Percentiles rank a stretch among this genome's conserved stretches.
Conservation (phyloP, 1,140 invertebrate species). For the Helicoverpa zea region DNA sequence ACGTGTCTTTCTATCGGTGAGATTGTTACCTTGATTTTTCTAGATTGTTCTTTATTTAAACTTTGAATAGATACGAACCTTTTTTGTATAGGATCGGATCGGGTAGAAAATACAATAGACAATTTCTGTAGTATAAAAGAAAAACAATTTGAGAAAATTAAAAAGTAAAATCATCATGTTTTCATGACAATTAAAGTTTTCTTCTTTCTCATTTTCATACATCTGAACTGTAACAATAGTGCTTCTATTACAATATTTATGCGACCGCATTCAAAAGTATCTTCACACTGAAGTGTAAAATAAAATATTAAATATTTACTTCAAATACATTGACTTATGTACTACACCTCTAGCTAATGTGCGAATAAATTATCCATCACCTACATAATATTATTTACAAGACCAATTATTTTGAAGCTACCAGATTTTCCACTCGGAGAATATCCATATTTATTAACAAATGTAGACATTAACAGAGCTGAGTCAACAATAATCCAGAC, state of each 20-base stretch:
- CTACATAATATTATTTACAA: slow-evolving; percentile 44
- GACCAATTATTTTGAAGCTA: slow-evolving; percentile 20
- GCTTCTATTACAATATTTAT: not conserved
- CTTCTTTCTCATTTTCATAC: too few species aligned
- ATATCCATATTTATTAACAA: not conserved
- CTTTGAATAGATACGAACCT: too few species aligned
- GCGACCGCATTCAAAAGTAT: not conserved
- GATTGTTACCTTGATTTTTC: not conserved
- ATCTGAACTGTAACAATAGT: too few species aligned
- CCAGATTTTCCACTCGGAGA: not conserved
- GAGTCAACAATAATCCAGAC: not conserved
- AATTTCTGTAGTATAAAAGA: too few species aligned
- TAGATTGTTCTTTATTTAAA: slow-evolving; percentile 1
- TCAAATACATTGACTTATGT: not conserved
- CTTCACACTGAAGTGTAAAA: not conserved
- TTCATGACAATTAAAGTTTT: too few species aligned
- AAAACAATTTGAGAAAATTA: too few species aligned
- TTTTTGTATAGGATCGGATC: too few species aligned
- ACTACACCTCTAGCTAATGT: slow-evolving; percentile 31
- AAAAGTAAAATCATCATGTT: too few species aligned
- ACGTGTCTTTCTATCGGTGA: not conserved
- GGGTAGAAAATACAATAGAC: too few species aligned
- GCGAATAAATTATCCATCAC: slow-evolving; percentile 37
- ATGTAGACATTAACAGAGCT: not conserved
- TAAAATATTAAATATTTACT: slow-evolving; percentile 14